Evolutionary conservation across 2,888 invertebrate genomes (phyloP).

Genomic region (Perdita meconis): DNA sequence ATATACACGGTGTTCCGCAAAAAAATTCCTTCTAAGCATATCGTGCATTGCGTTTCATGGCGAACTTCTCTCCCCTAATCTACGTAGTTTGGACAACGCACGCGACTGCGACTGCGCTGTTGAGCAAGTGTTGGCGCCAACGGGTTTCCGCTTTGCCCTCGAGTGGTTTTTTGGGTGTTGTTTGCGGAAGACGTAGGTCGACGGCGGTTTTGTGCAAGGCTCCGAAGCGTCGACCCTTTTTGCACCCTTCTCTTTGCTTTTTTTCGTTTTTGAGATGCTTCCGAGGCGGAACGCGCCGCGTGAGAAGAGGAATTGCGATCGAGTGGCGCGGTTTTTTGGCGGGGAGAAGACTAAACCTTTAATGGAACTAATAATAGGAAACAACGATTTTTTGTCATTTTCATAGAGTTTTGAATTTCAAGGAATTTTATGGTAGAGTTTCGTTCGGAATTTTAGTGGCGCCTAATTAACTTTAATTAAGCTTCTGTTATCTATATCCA

Average conservation of each 20-base stretch:
- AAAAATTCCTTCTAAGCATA: constrained; percentile 45
- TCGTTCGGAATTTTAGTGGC: too few species aligned
- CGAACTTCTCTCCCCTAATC: constrained; percentile 8
- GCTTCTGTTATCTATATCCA: too few species aligned
- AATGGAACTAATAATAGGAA: too few species aligned
- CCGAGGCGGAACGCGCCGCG: constrained; percentile 17
- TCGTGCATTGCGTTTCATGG: constrained; percentile 38
- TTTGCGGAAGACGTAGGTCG: constrained; percentile 34
- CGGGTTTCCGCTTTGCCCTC: constrained; percentile 8
- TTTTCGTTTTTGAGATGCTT: neutral
- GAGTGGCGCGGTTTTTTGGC: too few species aligned
- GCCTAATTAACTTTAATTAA: too few species aligned
- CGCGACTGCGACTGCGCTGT: constrained; percentile 32
- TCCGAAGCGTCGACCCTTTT: constrained; percentile 30
- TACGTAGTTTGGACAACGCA: neutral
- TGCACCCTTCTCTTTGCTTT: constrained; percentile 5
- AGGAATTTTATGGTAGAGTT: too few species aligned
- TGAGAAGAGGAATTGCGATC: neutral
- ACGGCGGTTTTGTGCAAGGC: neutral
- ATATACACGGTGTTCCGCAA: constrained; percentile 27
- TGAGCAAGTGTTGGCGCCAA: constrained; percentile 47
- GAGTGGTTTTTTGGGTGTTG: constrained; percentile 1
- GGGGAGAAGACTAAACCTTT: too few species aligned
- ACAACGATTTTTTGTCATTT: too few species aligned
- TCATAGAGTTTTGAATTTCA: too few species aligned